Base-by-base conservation (phyloP, 2,888 invertebrate genomes). In the Drymonia ruficornis region DNA sequence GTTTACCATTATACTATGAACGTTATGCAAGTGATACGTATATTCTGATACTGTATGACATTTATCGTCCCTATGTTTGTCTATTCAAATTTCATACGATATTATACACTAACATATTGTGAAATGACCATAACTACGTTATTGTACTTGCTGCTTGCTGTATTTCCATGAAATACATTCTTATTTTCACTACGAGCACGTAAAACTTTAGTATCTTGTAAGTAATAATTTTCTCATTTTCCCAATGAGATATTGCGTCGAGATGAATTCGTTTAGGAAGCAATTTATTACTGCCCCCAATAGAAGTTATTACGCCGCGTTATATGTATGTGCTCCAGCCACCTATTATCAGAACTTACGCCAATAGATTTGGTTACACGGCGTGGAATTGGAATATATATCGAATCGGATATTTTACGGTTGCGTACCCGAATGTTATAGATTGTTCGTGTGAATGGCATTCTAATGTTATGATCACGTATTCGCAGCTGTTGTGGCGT, bases 201-300 rank as follows among this genome's bases (percentile, higher is more conserved):
- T 15, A n/a, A 38, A n/a, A 4, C 38, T 15, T 38, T 42, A 18
- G 42, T 18, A 11, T 16, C 42, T 42, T 36, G 5, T 42, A 8
- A 11, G 42, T 42, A 42, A 42, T 42, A 42, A 42, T 42, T 42
- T 42, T 42, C 42, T 49, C 13, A 29, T 28, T 13, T 50, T 29
- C 42, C 12, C 11, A n/a, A n/a, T 31, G 29, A 29, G 29, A 50
- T 43, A 55, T 56, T 55, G 51, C 40, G 46, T 49, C 42, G 52
- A 53, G 53, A 54, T 50, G 43, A 55, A 53, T 60, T 63, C 55
- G 53, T 60, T 67, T 63, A 66, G 56, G 53, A 67, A 60, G 42
- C 45, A 67, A 67, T 63, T 49, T 54, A 60, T 63, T 49, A 51
- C 49, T 8, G 47, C 15, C 46, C 47, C 49, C 52, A 55, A 64